Base-by-base conservation (phyloP, 2,888 invertebrate genomes). In the Lepidocyrtoides sp. region DNA sequence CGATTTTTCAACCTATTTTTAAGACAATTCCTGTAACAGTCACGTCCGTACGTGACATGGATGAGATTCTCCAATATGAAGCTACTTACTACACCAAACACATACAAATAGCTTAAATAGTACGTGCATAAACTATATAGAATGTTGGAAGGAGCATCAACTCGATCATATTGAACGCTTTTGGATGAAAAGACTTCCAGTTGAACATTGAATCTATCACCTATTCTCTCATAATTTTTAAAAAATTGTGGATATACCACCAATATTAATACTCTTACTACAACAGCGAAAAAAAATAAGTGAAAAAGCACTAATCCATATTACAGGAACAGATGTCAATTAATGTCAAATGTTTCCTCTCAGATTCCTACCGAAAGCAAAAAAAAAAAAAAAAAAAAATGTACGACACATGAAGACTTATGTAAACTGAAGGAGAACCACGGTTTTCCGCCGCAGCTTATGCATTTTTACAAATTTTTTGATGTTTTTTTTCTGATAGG, bases 21-120 rank as follows among this genome's bases (percentile, higher is more conserved):
- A 85, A 85, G 85, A 85, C 85, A 85, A 85, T 57, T 88, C 75
- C 69, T 23, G 66, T 48, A 79, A 88, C 81, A 88, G 88, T 88
- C 88, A 88, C 88, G 88, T 88, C 12, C 88, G 81, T 63, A 72
- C 84, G 84, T 84, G 84, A 84, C 84, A 84, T 69, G 84, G 60
- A 69, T 84, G 69, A 69, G 32, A 84, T 51, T 69, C 54, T 20
- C 63, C 3, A 32, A 5, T 23, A 72, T 44, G 41, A 51, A 77
- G 51, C 77, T 54, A 29, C 51, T 51, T 54, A 36, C 51, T 20
- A 77, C 26, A 51, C 75, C 7, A 75, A 66, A 66, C 36, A 66
- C 63, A 63, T 63, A 32, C 63, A 8, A 29, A 7, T n/a, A 57
- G 17, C 60, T 26, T 44, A 44, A n/a, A n/a, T 12, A 44, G 14